Conservation (phyloP, 1,140 invertebrate species). For the Ctenoplectra terminalis region DNA sequence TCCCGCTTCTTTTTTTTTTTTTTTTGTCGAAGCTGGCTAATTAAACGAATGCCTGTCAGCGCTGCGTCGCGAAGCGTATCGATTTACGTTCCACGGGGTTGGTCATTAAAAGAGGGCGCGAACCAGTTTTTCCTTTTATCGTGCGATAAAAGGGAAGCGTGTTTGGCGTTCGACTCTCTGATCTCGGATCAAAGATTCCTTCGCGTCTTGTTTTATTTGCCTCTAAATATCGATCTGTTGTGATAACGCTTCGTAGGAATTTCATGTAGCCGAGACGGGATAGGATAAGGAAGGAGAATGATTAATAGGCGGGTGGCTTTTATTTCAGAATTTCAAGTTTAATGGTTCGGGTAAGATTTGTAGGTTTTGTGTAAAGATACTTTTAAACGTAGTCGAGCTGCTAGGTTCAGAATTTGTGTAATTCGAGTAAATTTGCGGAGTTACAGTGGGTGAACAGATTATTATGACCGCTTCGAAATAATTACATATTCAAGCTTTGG, state of each 20-base stretch:
- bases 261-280: neutral
- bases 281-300: no score
- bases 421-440: neutral
- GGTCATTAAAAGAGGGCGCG: neutral
- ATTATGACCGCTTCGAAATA: no score
- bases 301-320: neutral
- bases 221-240: neutral
- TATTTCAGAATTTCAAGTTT: neutral
- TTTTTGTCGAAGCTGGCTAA: neutral
- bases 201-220: no score
- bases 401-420: neutral
- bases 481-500: no score
- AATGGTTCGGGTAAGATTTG: neutral
- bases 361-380: neutral
- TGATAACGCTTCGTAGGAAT: neutral
- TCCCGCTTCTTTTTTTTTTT: neutral
- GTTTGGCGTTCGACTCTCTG: neutral
- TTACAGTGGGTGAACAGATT: no score
- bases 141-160: neutral
- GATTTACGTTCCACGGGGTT: constrained; percentile 22
- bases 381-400: neutral
- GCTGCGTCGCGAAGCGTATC: constrained; percentile 5
- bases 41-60: neutral
- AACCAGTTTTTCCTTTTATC: neutral
- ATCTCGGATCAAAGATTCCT: neutral